Evolutionary conservation across 2,113 vertebrate species (phyloP), one percentile per base, ranked within the genome.

Genomic region (Columba livia): DNA sequence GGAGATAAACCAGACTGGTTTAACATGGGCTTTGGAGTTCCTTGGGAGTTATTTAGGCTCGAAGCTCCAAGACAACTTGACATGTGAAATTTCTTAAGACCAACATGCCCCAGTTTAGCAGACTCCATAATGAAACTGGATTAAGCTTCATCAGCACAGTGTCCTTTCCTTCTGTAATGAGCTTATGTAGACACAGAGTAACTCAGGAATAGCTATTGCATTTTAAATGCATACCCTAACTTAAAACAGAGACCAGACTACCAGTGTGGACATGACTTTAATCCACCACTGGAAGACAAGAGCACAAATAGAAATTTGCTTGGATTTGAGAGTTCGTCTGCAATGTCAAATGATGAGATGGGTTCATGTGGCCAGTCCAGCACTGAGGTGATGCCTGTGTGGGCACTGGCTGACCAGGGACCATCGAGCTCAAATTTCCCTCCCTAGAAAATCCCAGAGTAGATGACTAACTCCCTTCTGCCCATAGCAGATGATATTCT

Each of bases 21-120:
- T 65, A 79, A 57, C 12, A 20, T 31, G 17, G 73, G 7, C 57
- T 89, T 79, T 72, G 70, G 70, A 40, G 44, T 36, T 92, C 42
- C 85, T 89, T 15, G 74, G 69, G 82, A 29, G 32, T 94, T 90
- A 67, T 84, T 75, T 93, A 0, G 44, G 66, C 28, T 85, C 70
- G 20, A 4, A 79, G 44, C 75, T 92, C 44, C 57, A 61, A 42
- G 87, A 44, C 94, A 94, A 88, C 57, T 53, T 0, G 1, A 64
- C 32, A 16, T 11, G 6, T 64, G 42, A 77, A 92, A 64, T 92
- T 93, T 89, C 50, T 0, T 48, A 53, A 48, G 20, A 51, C 51
- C 64, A 51, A 5, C 31, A 31, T 11, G 40, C 69, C 57, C 62
- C 62, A 72, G 0, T 94, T 85, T 57, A 73, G 77, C 44, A 93